Percentiles rank a stretch among this genome's conserved stretches.
Conservation (phyloP, 1,140 invertebrate species). For the Aphaenogaster ashmeadi region DNA sequence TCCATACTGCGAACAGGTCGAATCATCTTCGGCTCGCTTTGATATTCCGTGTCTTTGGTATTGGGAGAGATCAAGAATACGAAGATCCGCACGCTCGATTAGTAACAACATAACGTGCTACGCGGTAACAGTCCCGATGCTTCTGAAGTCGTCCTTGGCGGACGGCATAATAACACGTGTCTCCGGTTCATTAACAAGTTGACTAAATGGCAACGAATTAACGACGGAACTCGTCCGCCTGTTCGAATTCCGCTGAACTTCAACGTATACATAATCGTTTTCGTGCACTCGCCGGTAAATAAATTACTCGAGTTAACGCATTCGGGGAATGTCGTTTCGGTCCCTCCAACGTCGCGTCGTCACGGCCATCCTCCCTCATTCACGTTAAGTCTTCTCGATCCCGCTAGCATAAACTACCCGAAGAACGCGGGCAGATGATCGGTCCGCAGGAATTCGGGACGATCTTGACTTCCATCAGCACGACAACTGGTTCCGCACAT, state of each 20-base stretch:
- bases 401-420: slow-evolving; percentile 9
- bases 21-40: not conserved
- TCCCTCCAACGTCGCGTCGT: not conserved
- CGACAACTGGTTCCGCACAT: slow-evolving; percentile 67
- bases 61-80: slow-evolving; percentile 24
- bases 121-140: slow-evolving; percentile 40
- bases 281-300: slow-evolving; percentile 37
- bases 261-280: slow-evolving; percentile 47
- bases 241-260: slow-evolving; percentile 39
- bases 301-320: slow-evolving; percentile 42
- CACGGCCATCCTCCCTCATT: not conserved
- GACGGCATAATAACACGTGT: slow-evolving; percentile 51
- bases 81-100: not conserved
- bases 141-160: slow-evolving; percentile 55
- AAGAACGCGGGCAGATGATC: slow-evolving; percentile 32
- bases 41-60: not conserved
- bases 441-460: slow-evolving; percentile 23
- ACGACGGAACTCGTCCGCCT: slow-evolving; percentile 4
- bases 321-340: slow-evolving; percentile 18
- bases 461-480: slow-evolving; percentile 56
- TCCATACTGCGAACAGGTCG: not conserved
- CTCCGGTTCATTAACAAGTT: slow-evolving; percentile 55
- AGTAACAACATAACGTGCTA: slow-evolving; percentile 39
- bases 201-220: slow-evolving; percentile 38
- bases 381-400: not conserved